These are phyloP conservation scores for Serripes groenlandicus DNA, from an alignment of 2,888 invertebrate genomes.

Conservation along the genomic window DNA sequence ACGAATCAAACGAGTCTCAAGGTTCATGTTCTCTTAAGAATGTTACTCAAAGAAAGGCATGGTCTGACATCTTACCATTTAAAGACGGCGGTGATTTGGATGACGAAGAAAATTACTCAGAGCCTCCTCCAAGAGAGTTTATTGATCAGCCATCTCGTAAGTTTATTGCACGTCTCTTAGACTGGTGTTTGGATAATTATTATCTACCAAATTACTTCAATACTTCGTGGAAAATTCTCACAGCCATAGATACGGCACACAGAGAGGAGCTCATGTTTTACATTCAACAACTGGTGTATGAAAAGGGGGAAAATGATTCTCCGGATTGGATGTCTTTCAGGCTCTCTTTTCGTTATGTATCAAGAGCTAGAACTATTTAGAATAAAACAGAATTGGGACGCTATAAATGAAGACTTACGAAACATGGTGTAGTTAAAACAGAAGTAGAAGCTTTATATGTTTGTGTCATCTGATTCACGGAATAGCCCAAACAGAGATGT, in stretches of 20 bases:
- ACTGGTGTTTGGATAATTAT: not conserved
- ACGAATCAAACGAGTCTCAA: not conserved
- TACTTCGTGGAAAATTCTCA: constrained; percentile 6
- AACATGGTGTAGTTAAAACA: too few relatives aligned
- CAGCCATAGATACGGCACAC: too few relatives aligned
- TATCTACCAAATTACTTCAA: constrained; percentile 17
- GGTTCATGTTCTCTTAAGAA: not conserved
- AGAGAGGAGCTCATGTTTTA: too few relatives aligned
- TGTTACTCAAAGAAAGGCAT: not conserved
- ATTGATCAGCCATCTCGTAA: not conserved
- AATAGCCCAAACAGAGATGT: not conserved
- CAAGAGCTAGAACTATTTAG: too few relatives aligned
- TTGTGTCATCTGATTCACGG: not conserved
- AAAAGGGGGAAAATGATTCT: too few relatives aligned
- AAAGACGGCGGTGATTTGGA: constrained; percentile 10
- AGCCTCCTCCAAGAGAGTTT: not conserved
- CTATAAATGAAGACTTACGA: too few relatives aligned
- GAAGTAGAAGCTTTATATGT: too few relatives aligned
- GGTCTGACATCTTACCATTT: not conserved
- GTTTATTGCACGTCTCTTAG: not conserved
- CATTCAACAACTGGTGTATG: too few relatives aligned
- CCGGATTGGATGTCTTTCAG: too few relatives aligned
- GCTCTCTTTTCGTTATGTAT: too few relatives aligned
- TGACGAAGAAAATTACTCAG: not conserved
- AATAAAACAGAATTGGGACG: too few relatives aligned